A percentile compares a stretch with the other conserved stretches of the same genome.
phyloP scores from a whole-genome alignment of 2,888 invertebrate species.

The Macaria notata region DNA sequence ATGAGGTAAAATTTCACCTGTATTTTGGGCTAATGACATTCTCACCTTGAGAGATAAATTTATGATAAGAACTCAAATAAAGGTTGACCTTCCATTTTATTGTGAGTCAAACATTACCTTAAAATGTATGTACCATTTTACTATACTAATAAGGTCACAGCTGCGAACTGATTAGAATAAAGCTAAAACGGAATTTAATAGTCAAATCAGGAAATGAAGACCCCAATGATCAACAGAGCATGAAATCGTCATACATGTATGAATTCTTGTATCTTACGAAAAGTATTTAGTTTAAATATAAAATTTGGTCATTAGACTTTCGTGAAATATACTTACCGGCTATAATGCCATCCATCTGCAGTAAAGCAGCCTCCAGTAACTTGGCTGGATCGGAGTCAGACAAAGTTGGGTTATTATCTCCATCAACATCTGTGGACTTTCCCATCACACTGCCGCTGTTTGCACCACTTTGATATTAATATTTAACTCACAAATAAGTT shows the following conservation, averaged over 20 bases:
- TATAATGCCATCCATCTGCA: slow-evolving; percentile 95
- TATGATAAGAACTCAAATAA: slow-evolving; percentile 14
- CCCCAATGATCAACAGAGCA: slow-evolving; percentile 54
- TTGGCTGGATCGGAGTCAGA: slow-evolving; percentile 93
- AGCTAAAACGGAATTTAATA: slow-evolving; percentile 13
- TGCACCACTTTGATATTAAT: slow-evolving; percentile 15
- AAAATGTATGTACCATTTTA: slow-evolving; percentile 1
- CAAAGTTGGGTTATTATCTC: slow-evolving; percentile 74
- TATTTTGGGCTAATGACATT: slow-evolving; percentile 5
- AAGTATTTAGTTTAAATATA: slow-evolving; percentile 2
- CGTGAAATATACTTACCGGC: slow-evolving; percentile 81
- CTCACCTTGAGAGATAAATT: slow-evolving; percentile 24
- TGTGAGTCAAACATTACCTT: slow-evolving; percentile 1
- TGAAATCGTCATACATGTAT: slow-evolving; percentile 36
- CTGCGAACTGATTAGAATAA: slow-evolving; percentile 7
- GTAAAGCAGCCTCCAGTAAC: slow-evolving; percentile 91
- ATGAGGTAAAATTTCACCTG: background rate
- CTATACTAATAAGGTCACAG: slow-evolving; percentile 3
- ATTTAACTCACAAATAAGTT: slow-evolving; percentile 23
- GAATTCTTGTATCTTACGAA: slow-evolving; percentile 15
- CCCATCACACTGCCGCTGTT: slow-evolving; percentile 61
- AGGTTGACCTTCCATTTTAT: slow-evolving; percentile 7
- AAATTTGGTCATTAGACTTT: background rate
- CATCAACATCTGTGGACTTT: slow-evolving; percentile 73
- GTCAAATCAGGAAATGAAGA: slow-evolving; percentile 41